A percentile compares a stretch with the other conserved stretches of the same genome.
phyloP scores from a whole-genome alignment of 2,113 vertebrate species.

The Entelurus aequoreus region DNA sequence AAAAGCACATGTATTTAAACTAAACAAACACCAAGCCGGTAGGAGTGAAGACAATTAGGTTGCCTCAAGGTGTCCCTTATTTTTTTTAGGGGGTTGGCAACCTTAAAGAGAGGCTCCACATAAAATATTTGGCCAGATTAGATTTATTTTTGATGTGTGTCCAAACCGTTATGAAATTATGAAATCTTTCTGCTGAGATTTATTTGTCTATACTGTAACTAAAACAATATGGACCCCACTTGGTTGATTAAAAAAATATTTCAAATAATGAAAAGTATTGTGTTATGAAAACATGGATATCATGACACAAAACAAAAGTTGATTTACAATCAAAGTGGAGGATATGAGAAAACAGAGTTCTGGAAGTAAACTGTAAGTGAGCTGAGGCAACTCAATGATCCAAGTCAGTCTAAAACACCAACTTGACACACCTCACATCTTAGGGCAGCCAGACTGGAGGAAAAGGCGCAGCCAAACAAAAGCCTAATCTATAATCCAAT shows the following conservation, averaged over 20 bases:
- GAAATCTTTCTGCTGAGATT: slow-evolving; percentile 10
- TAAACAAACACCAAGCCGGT: no score
- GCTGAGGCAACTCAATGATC: slow-evolving; percentile 11
- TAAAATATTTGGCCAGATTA: no score
- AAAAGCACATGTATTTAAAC: no score
- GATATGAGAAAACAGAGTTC: slow-evolving; percentile 4
- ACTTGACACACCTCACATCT: slow-evolving; percentile 23
- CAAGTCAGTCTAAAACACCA: slow-evolving; percentile 23
- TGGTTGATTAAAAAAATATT: slow-evolving; percentile 23
- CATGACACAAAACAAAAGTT: background rate
- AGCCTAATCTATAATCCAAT: slow-evolving; percentile 25
- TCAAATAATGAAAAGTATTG: slow-evolving; percentile 14
- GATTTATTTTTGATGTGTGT: background rate
- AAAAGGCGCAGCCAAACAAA: slow-evolving; percentile 31
- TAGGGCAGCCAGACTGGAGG: slow-evolving; percentile 1
- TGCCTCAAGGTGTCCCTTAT: no score
- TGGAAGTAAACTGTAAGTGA: slow-evolving; percentile 16
- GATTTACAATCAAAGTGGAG: background rate
- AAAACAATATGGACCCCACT: slow-evolving; percentile 25
- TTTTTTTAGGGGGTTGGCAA: no score
- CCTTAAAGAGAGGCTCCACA: no score
- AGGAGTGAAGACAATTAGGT: no score
- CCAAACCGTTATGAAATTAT: slow-evolving; percentile 23
- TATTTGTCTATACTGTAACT: slow-evolving; percentile 29
- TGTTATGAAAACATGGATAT: slow-evolving; percentile 8